Evolutionary conservation across 2,888 invertebrate genomes (phyloP).

Genomic region (Acrobasis repandana): DNA sequence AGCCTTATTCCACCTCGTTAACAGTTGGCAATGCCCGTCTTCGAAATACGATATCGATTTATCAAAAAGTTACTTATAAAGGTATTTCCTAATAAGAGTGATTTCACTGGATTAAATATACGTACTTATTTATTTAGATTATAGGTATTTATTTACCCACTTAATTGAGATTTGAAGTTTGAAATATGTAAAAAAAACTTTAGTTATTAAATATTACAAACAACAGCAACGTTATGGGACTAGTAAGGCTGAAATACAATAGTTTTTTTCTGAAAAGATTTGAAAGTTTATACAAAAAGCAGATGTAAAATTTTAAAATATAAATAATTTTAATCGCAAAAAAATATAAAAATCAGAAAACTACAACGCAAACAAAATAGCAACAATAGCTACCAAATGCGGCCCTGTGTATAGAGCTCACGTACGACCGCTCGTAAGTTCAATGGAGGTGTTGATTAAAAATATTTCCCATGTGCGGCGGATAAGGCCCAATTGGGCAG

Average conservation of each 20-base stretch:
- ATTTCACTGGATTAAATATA: not conserved
- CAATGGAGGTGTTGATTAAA: slow-evolving; percentile 84
- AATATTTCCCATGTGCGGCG: slow-evolving; percentile 84
- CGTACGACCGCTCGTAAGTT: slow-evolving; percentile 83
- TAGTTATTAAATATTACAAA: no score
- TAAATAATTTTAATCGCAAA: not conserved
- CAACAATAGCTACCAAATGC: slow-evolving; percentile 43
- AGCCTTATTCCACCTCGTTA: slow-evolving; percentile 52
- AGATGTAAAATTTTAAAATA: no score
- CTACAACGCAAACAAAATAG: slow-evolving; percentile 5
- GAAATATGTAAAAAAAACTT: no score
- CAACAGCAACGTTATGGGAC: no score
- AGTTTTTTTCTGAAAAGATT: no score
- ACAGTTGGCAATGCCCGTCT: slow-evolving; percentile 41
- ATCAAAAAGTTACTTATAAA: slow-evolving; percentile 31
- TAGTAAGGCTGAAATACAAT: no score
- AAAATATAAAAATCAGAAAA: not conserved
- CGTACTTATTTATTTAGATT: not conserved
- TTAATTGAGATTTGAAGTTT: no score
- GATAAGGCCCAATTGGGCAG: slow-evolving; percentile 70
- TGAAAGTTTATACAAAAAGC: no score
- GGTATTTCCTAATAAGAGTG: slow-evolving; percentile 1
- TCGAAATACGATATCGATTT: slow-evolving; percentile 40
- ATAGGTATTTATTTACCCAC: no score
- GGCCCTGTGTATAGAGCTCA: slow-evolving; percentile 70